Percentiles rank a stretch among this genome's conserved stretches.
These are phyloP conservation scores for Danionella cerebrum DNA, from an alignment of 2,113 vertebrate species.

Conservation along the genomic window DNA sequence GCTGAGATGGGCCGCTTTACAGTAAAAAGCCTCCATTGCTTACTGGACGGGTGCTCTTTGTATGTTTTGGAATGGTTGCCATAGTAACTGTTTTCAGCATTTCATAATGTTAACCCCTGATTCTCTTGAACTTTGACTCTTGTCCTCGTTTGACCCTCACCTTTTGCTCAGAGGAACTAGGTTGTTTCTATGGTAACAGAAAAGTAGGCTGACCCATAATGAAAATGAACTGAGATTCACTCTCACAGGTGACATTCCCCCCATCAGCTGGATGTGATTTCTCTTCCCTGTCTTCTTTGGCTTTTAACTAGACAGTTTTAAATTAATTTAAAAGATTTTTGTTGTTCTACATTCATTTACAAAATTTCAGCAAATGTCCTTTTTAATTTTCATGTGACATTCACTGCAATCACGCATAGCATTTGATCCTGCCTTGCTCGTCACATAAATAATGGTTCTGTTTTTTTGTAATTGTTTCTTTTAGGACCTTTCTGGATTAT, in stretches of 20 bases:
- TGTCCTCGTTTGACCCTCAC: not conserved
- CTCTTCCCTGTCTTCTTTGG: no score
- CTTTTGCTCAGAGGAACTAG: not conserved
- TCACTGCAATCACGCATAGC: no score
- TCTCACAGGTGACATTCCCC: constrained; percentile 8
- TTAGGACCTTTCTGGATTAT: no score
- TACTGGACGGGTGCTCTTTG: not conserved
- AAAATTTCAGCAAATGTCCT: no score
- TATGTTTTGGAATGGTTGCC: not conserved
- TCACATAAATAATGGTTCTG: no score
- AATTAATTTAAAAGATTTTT: no score
- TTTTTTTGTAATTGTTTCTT: no score
- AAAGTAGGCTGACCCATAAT: not conserved
- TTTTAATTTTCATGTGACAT: no score
- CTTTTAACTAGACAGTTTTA: no score
- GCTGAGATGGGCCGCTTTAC: not conserved
- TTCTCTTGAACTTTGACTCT: constrained; percentile 1
- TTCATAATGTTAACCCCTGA: not conserved
- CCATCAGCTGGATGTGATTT: no score
- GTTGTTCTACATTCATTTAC: no score
- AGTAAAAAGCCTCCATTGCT: not conserved
- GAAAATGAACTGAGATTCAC: constrained; percentile 12
- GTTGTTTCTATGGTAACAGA: constrained; percentile 18
- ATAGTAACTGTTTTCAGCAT: not conserved
- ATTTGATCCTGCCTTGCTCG: no score